Conservation (phyloP, 2,888 invertebrate species). For the Sarcophaga carnaria region DNA sequence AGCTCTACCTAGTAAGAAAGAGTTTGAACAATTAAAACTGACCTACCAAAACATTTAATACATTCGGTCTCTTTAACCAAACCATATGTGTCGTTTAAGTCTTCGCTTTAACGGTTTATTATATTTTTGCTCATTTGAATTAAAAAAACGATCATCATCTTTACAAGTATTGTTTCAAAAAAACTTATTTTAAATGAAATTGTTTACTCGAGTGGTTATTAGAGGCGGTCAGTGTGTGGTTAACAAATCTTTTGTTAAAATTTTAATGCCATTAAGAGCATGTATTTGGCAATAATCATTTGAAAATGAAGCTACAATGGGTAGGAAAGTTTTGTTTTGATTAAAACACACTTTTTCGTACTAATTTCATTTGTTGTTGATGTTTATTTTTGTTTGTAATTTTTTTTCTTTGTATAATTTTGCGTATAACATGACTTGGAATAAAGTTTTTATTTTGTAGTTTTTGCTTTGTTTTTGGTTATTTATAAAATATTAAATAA, state of each 20-base stretch:
- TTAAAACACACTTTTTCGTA: slow-evolving; percentile 1
- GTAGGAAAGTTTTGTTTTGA: slow-evolving; percentile 27
- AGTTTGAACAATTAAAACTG: slow-evolving; percentile 36
- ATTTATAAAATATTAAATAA: no score
- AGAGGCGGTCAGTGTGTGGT: neutral
- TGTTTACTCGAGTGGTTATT: neutral
- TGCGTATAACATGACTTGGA: no score
- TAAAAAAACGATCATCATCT: neutral
- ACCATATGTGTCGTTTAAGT: neutral
- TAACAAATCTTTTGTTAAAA: slow-evolving; percentile 42
- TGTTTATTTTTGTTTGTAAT: no score
- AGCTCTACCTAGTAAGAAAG: neutral
- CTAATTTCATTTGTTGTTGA: no score
- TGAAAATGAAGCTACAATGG: neutral
- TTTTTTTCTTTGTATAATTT: no score
- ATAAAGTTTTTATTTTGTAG: no score
- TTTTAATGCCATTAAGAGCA: neutral
- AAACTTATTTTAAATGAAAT: slow-evolving; percentile 3
- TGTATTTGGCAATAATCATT: slow-evolving; percentile 39
- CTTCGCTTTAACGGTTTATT: neutral
- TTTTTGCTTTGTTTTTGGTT: no score
- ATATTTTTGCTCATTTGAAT: slow-evolving; percentile 27
- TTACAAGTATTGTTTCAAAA: slow-evolving; percentile 17
- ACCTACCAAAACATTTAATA: slow-evolving; percentile 50
- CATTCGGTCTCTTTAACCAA: neutral